These are phyloP conservation scores for Eupelmus urozonus DNA, from an alignment of 2,888 invertebrate genomes.

Conservation along the genomic window DNA sequence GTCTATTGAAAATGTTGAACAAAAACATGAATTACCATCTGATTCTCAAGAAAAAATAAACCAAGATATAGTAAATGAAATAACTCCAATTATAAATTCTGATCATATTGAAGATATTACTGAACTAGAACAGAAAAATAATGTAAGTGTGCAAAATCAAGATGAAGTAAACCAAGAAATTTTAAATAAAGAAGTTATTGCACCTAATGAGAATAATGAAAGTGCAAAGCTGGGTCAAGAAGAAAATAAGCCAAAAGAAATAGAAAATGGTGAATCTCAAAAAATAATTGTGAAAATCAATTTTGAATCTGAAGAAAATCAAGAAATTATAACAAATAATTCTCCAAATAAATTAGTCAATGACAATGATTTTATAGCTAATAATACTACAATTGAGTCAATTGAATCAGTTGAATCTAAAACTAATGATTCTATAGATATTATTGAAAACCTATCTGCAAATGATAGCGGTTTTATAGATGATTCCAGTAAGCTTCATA, in stretches of 20 bases:
- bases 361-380: constrained; percentile 34
- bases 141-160: not conserved
- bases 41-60: not conserved
- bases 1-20: not conserved
- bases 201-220: not conserved
- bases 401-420: constrained; percentile 31
- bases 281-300: constrained; percentile 8
- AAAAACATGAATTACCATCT: not conserved
- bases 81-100: not conserved
- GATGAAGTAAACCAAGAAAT: not conserved
- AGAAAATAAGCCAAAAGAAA: constrained; percentile 10
- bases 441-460: constrained; percentile 1
- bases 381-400: constrained; percentile 30
- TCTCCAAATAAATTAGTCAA: not conserved
- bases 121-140: not conserved
- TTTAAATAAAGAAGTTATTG: not conserved
- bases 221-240: not conserved
- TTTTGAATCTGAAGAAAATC: not conserved
- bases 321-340: not conserved
- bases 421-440: constrained; percentile 1
- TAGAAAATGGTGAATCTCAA: not conserved
- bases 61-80: not conserved
- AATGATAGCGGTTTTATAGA: constrained; percentile 48
- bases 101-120: not conserved
- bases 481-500: constrained; percentile 32